Base-by-base conservation (phyloP, 2,888 invertebrate species). In the Catocala nupta region DNA sequence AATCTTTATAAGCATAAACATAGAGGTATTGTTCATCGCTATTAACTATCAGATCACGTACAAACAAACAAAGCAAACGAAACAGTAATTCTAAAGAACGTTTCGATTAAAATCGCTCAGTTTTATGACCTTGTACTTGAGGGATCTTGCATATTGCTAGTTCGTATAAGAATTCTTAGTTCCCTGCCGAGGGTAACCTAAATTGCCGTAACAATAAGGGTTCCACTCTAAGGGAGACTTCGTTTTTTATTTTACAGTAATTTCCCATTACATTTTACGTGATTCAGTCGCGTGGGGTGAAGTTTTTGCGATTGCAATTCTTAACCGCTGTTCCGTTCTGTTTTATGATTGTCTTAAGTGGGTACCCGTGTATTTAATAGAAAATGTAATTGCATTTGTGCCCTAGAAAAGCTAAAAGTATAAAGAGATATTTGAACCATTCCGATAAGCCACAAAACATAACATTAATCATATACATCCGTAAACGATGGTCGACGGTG, bases 131-230 rank as follows among this genome's bases (percentile, higher is more conserved):
- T 77, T 75, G 77, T 74, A 67, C 60, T 77, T 69, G 68, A 73
- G 78, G 73, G 78, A 69, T 68, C 73, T 68, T 74, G 72, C 80
- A 79, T 82, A 83, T 81, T 81, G 81, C 71, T 80, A 79, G 72
- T 81, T 78, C 73, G 75, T 76, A 77, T 82, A 81, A 82, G 82
- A 82, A 81, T 78, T 79, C 82, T 81, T 79, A 79, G 78, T 77
- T 74, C 77, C 81, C 72, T 71, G 13, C 72, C 77, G 71, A 76
- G 81, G 80, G 83, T 82, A 78, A 82, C 77, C 83, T 82, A 82
- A 83, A 83, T 83, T 82, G 80, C 81, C 81, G 81, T 77, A 81
- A 83, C 83, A 81, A 78, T 83, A 81, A 81, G 83, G 83, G 83
- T 77, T 77, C 80, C 68, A 55, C 70, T 72, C 68, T 68, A 75